A percentile compares a stretch with the other conserved stretches of the same genome.
phyloP scores from a whole-genome alignment of 2,113 vertebrate genomes.

The Mirounga angustirostris region DNA sequence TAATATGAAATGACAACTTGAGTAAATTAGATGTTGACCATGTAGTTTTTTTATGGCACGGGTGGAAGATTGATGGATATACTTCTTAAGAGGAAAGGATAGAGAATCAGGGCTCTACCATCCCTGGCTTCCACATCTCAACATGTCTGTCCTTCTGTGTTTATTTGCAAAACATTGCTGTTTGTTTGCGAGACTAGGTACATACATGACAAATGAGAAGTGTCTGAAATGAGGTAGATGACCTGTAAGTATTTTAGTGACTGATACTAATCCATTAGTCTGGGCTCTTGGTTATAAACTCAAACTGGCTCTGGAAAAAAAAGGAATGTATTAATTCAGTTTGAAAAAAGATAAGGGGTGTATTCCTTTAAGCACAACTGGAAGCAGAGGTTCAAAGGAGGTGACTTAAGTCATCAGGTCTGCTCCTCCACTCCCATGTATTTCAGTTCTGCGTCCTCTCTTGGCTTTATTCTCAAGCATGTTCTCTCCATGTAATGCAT shows the following conservation, averaged over 20 bases:
- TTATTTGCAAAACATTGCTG: not conserved
- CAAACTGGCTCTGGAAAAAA: not conserved
- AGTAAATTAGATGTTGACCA: not conserved
- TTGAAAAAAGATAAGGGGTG: not conserved
- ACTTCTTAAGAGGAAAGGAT: not conserved
- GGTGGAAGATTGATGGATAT: not conserved
- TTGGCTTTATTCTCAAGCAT: not conserved
- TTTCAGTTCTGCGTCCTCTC: not conserved
- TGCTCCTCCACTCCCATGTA: rapidly evolving
- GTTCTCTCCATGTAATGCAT: not conserved
- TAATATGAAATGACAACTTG: slow-evolving; percentile 21
- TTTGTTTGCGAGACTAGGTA: not conserved
- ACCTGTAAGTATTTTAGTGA: not conserved
- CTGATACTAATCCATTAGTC: not conserved
- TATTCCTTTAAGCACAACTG: not conserved
- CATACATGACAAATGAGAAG: not conserved
- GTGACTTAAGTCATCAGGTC: not conserved
- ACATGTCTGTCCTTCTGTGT: not conserved
- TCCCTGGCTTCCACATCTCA: not conserved
- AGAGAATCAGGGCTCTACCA: not conserved
- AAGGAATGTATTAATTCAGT: not conserved
- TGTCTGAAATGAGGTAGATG: not conserved
- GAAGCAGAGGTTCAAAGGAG: not conserved
- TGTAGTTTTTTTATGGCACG: not conserved
- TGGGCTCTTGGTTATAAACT: not conserved